Conservation (phyloP, 2,113 vertebrate species). For the Athene cunicularia region DNA sequence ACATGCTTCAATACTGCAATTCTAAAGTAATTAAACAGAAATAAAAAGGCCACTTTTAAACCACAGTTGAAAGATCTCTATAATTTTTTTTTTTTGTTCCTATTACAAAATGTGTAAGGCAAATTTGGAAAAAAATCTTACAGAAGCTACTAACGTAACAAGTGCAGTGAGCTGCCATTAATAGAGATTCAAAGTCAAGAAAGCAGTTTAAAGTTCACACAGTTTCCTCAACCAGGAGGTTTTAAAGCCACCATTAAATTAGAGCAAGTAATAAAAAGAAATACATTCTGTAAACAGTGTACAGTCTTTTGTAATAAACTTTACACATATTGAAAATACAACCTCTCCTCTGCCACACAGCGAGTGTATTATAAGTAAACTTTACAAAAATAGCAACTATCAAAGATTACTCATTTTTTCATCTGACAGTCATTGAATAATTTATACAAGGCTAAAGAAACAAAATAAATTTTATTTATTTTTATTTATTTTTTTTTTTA, state of each 20-base stretch:
- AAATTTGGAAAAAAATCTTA: constrained; percentile 67
- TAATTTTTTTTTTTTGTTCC: constrained; percentile 35
- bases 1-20: constrained; percentile 85
- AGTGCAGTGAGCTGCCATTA: constrained; percentile 75
- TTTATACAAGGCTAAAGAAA: constrained; percentile 82
- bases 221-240: constrained; percentile 75
- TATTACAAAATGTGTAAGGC: constrained; percentile 58
- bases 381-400: constrained; percentile 87
- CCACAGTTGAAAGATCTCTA: constrained; percentile 82
- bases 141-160: constrained; percentile 70
- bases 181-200: constrained; percentile 67
- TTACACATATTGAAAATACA: constrained; percentile 76
- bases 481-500: constrained; percentile 83
- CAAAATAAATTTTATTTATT: constrained; percentile 83
- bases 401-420: constrained; percentile 73
- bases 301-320: constrained; percentile 77
- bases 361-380: constrained; percentile 68
- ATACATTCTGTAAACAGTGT: constrained; percentile 82
- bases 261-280: constrained; percentile 84
- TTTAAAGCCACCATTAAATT: constrained; percentile 75
- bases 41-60: constrained; percentile 88
- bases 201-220: constrained; percentile 55
- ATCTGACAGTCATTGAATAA: constrained; percentile 77
- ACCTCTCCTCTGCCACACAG: constrained; percentile 73
- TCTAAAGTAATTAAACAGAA: constrained; percentile 73